Evolutionary conservation across 1,140 invertebrate species (phyloP), one percentile per base, ranked within the genome.

Genomic region (Cyclina sinensis): DNA sequence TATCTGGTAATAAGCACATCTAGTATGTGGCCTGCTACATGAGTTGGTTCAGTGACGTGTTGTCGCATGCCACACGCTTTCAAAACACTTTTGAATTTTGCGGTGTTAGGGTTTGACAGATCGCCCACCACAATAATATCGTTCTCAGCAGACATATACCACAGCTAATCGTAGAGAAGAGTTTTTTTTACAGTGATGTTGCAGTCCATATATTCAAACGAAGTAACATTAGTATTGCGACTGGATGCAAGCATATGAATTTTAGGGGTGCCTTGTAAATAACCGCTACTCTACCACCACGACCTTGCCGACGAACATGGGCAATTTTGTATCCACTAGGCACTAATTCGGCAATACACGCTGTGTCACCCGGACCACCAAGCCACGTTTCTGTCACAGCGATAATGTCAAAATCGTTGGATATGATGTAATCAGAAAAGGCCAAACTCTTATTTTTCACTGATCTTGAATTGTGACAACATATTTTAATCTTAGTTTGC

Each of bases 21-120:
- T n/a, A n/a, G n/a, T n/a, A n/a, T n/a, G n/a, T n/a, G n/a, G n/a
- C n/a, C n/a, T n/a, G n/a, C n/a, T n/a, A n/a, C n/a, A 48, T 89
- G 87, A 16, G 87, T 83, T 9, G 70, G n/a, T 35, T 32, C 79
- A 35, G 3, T 37, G 16, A 89, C 79, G 65, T 89, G 87, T 46
- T 88, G 86, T 24, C 48, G 27, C 54, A 88, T 79, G 12, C 86
- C 86, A 73, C 30, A 74, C 3, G 78, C 4, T 11, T 48, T 12
- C n/a, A n/a, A n/a, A n/a, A n/a, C n/a, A n/a, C n/a, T n/a, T n/a
- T n/a, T n/a, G n/a, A n/a, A n/a, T n/a, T n/a, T n/a, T n/a, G n/a
- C n/a, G n/a, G n/a, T n/a, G n/a, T n/a, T n/a, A n/a, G n/a, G n/a
- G n/a, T n/a, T n/a, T n/a, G n/a, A 68, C 7, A 70, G 32, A 76